Conservation (phyloP, 2,888 invertebrate genomes). For the Drosophila kanekoi region DNA sequence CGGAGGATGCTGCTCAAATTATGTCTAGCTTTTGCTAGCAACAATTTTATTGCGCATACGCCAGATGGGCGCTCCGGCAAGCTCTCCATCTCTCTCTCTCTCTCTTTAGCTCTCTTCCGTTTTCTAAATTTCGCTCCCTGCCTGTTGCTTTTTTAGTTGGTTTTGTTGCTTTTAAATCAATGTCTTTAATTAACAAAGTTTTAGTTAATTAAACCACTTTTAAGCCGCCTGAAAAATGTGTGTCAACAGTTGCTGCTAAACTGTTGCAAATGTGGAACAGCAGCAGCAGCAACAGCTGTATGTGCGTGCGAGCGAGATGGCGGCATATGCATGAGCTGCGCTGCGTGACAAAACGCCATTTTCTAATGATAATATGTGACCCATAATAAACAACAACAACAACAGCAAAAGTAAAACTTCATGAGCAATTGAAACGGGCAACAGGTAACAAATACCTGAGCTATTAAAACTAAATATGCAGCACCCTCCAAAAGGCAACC, state of each 20-base stretch:
- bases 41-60: constrained; percentile 38
- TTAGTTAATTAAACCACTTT: constrained; percentile 45
- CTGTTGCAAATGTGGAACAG: constrained; percentile 34
- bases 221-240: constrained; percentile 29
- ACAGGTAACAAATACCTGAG: constrained; percentile 81
- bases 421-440: constrained; percentile 73
- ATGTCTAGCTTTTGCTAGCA: constrained; percentile 29
- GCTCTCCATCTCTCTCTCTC: neutral
- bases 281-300: constrained; percentile 6
- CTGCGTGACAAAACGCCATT: constrained; percentile 84
- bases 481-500: constrained; percentile 38
- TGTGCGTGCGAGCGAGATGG: constrained; percentile 45
- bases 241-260: constrained; percentile 47
- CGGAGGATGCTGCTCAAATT: constrained; percentile 50
- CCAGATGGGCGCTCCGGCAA: neutral
- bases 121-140: neutral
- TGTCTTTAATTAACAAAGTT: constrained; percentile 20
- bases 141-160: constrained; percentile 12
- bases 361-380: constrained; percentile 82
- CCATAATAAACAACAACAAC: constrained; percentile 70
- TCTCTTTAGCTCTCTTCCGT: too few species aligned
- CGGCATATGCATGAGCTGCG: constrained; percentile 57
- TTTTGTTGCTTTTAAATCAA: constrained; percentile 33
- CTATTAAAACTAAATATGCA: constrained; percentile 81
- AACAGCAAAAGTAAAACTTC: constrained; percentile 53